Percentiles rank a stretch among this genome's conserved stretches.
These are phyloP conservation scores for Trachelus iudaicus DNA, from an alignment of 2,888 invertebrate species.

Conservation along the genomic window DNA sequence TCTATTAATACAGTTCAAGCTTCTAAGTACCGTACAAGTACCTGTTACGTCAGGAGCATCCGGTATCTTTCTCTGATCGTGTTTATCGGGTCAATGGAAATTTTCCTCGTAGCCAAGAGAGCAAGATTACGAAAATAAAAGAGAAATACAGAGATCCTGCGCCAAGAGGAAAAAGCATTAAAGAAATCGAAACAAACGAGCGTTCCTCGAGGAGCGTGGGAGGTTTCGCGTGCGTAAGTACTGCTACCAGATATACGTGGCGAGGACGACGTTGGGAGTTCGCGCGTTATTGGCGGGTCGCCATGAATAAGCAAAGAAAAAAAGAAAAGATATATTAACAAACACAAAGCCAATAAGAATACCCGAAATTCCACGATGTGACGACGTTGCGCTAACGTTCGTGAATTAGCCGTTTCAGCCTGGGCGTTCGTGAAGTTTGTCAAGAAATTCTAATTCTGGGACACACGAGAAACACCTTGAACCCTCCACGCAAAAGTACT, in stretches of 20 bases:
- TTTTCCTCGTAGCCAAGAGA: not conserved
- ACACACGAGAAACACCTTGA: not conserved
- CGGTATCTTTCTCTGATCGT: not conserved
- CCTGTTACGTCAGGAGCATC: not conserved
- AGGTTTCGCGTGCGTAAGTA: not conserved
- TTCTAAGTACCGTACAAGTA: not conserved
- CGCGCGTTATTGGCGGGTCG: not conserved
- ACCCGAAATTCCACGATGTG: not conserved
- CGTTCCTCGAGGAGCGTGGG: conserved; percentile 10
- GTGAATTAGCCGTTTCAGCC: not conserved
- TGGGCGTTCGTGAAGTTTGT: not conserved
- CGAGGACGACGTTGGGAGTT: not conserved
- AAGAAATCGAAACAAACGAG: conserved; percentile 6
- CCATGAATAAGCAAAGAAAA: not conserved
- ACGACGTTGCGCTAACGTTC: not conserved
- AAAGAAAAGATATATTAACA: not conserved
- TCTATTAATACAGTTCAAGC: not conserved
- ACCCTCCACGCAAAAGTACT: not conserved
- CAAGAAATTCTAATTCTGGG: not conserved
- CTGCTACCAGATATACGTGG: too few species aligned
- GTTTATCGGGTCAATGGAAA: not conserved
- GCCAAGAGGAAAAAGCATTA: conserved; percentile 6
- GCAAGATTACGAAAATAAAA: not conserved
- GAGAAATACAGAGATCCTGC: not conserved
- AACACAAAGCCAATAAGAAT: not conserved